Base-by-base conservation (phyloP, 2,797 vertebrate genomes). In the Pogonophryne albipinna region DNA sequence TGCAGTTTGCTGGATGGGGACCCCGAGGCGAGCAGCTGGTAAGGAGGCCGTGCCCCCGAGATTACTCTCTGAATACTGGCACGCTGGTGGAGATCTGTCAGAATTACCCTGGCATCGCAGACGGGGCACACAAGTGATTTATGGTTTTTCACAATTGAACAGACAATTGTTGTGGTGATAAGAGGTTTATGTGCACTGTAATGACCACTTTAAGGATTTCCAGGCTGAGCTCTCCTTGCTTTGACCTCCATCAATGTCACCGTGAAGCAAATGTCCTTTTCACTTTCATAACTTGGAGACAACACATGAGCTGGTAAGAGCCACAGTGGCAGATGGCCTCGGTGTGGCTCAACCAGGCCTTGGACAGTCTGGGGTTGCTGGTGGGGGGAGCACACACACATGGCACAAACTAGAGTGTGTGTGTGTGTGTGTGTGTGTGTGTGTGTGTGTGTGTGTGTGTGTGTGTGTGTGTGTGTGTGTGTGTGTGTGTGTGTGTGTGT, bases 1-100 rank as follows among this genome's bases (percentile, higher is more conserved):
- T 99, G 83, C 97, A 98, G 88, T 99, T 97, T 44, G 98, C 98
- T 17, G 97, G 97, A 85, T 99, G 98, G 98, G 98, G 98, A 67
- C 96, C 97, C 0, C 96, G 94, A 78, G 97, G 96, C 77, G 97
- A 99, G 87, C 98, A 99, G 92, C 94, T 99, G 97, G 98, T 99
- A 95, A 97, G 97, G 83, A 61, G 71, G 61, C 66, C 45, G 3
- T 12, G 61, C 69, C 49, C 65, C 67, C 5, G 49, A 76, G 70
- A 75, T 72, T 72, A 75, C 66, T 55, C 34, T 38, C 20, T 63
- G 44, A 79, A 51, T 38, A n/a, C 55, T 59, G 68, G 67, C 73
- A 72, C 64, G 10, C 53, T 27, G 57, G 11, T 49, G 46, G 71
- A 71, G 59, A 47, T 73, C 44, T 52, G 65, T 71, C 67, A 64